These are phyloP conservation scores for Anoncus sp. DNA, from an alignment of 2,888 invertebrate species.

Conservation along the genomic window DNA sequence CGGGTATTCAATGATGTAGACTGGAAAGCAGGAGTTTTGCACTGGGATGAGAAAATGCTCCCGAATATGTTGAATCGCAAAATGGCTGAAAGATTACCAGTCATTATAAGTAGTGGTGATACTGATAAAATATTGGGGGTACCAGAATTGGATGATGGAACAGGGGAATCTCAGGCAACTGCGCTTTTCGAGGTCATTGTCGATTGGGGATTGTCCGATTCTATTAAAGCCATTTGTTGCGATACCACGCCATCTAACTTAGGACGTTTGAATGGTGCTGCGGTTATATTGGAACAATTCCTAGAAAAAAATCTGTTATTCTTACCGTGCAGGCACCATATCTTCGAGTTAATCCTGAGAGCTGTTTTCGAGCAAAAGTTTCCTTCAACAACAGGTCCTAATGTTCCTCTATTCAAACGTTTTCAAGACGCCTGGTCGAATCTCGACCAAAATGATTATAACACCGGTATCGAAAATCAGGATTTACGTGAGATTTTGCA, in stretches of 20 bases:
- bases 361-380: conserved; percentile 33
- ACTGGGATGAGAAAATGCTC: conserved; percentile 37
- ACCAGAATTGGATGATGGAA: conserved; percentile 22
- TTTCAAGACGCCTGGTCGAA: conserved; percentile 33
- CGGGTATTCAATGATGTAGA: conserved; percentile 6
- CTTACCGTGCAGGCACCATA: conserved; percentile 38
- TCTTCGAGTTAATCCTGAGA: conserved; percentile 46
- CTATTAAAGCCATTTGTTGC: conserved; percentile 31
- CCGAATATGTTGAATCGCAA: conserved; percentile 2
- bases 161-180: conserved; percentile 11
- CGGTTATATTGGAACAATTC: conserved; percentile 28
- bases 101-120: conserved; percentile 15
- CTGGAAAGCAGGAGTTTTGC: conserved; percentile 7
- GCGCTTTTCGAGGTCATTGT: conserved; percentile 18
- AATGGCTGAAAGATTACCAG: conserved; percentile 28
- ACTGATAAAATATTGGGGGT: conserved; percentile 38
- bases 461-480: conserved; percentile 24
- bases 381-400: conserved; percentile 27
- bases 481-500: conserved; percentile 1
- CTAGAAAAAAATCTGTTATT: conserved; percentile 43
- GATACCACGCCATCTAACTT: conserved; percentile 42
- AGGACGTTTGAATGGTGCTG: conserved; percentile 30
- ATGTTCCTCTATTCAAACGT: no score
- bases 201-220: conserved; percentile 29
- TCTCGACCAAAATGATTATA: conserved; percentile 20